phyloP scores from a whole-genome alignment of 1,140 invertebrate genomes.

The Drosophila melanogaster region DNA sequence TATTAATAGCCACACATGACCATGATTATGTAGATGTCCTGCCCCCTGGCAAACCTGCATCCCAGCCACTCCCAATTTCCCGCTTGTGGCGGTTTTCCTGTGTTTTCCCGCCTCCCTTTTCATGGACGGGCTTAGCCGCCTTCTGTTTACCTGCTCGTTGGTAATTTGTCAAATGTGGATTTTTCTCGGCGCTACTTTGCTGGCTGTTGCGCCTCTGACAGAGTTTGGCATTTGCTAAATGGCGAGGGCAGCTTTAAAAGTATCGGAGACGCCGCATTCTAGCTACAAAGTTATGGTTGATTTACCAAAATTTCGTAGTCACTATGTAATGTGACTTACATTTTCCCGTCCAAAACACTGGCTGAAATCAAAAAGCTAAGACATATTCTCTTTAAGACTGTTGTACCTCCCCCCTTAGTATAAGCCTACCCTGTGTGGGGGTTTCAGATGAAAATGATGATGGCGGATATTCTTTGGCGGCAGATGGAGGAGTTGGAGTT shows the following conservation, averaged over 20 bases:
- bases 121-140: conserved; percentile 20
- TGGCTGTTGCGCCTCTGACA: conserved; percentile 54
- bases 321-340: no score
- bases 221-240: conserved; percentile 18
- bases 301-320: no score
- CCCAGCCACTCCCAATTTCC: conserved; percentile 10
- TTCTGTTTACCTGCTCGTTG: conserved; percentile 65
- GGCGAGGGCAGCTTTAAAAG: conserved; percentile 25
- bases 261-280: neutral
- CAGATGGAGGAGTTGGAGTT: neutral
- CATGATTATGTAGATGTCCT: conserved; percentile 50
- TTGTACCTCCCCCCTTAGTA: neutral
- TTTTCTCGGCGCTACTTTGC: conserved; percentile 45
- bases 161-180: conserved; percentile 78
- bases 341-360: no score
- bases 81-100: conserved; percentile 26
- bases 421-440: neutral
- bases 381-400: neutral
- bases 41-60: neutral
- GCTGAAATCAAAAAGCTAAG: no score
- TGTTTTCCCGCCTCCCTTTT: conserved; percentile 9
- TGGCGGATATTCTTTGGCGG: conserved; percentile 30
- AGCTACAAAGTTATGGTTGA: no score
- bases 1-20: conserved; percentile 60
- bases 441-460: conserved; percentile 44